Evolutionary conservation across 1,140 invertebrate genomes (phyloP).

Genomic region (Heliothis subflexa): DNA sequence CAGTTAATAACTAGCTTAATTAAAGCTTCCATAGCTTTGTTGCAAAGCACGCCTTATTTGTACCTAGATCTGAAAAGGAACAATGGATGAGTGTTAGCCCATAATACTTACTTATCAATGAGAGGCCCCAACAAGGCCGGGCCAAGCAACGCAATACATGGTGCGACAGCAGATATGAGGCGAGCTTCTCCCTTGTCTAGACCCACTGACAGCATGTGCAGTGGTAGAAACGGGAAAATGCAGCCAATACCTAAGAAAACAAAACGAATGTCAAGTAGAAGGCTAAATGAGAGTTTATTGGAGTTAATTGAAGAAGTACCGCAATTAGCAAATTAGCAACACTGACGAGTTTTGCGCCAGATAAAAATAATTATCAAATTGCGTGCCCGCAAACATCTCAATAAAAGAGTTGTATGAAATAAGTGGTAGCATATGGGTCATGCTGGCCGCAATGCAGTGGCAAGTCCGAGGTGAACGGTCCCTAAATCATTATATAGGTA

Average conservation of each 20-base stretch:
- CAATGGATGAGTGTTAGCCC: slow-evolving; percentile 2
- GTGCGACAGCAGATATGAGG: slow-evolving; percentile 91
- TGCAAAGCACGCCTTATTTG: neutral
- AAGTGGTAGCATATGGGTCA: slow-evolving; percentile 46
- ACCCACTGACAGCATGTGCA: slow-evolving; percentile 91
- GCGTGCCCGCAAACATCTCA: slow-evolving; percentile 45
- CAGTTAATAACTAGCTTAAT: neutral
- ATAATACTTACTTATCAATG: slow-evolving; percentile 87
- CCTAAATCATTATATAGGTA: slow-evolving; percentile 71
- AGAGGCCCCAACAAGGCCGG: slow-evolving; percentile 89
- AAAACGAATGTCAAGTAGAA: neutral
- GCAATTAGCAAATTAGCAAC: neutral
- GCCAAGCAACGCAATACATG: slow-evolving; percentile 90
- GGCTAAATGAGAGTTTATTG: neutral
- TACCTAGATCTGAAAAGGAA: neutral
- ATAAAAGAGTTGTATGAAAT: slow-evolving; percentile 43
- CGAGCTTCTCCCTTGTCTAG: slow-evolving; percentile 90
- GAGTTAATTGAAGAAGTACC: slow-evolving; percentile 2
- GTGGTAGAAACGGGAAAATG: slow-evolving; percentile 91
- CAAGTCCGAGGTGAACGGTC: slow-evolving; percentile 75
- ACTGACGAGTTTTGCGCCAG: neutral
- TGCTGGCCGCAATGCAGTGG: slow-evolving; percentile 39
- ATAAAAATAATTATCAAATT: slow-evolving; percentile 42
- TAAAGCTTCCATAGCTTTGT: slow-evolving; percentile 5
- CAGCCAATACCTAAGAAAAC: slow-evolving; percentile 89